Conservation (phyloP, 1,140 invertebrate genomes). For the Nasonia vitripennis region DNA sequence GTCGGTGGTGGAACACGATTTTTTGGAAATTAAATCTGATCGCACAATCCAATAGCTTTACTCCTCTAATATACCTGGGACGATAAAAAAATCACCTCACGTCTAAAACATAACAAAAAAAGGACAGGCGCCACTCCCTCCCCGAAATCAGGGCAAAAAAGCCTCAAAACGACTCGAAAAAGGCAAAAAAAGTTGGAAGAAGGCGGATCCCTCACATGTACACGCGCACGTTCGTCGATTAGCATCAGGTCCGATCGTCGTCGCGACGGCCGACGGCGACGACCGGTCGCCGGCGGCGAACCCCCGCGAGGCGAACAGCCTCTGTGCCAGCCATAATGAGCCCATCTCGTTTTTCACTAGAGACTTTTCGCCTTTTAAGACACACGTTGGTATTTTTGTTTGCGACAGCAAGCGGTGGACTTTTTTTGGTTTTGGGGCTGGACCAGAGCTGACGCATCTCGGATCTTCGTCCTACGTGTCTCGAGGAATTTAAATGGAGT, state of each 20-base stretch:
- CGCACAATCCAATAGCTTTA: too few relatives aligned
- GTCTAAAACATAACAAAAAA: too few relatives aligned
- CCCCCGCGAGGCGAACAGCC: constrained; percentile 58
- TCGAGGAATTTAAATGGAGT: not conserved
- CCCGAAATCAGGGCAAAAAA: constrained; percentile 3
- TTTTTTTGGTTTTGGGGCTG: not conserved
- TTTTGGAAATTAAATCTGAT: too few relatives aligned
- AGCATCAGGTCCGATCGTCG: constrained; percentile 29
- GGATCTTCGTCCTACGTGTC: not conserved
- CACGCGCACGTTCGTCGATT: constrained; percentile 25
- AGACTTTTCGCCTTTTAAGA: constrained; percentile 52
- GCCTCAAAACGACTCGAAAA: not conserved
- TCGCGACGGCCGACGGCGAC: constrained; percentile 56
- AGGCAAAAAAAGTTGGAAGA: not conserved
- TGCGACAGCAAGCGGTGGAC: not conserved
- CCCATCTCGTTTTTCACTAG: constrained; percentile 60
- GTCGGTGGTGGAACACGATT: not conserved
- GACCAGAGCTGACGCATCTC: not conserved
- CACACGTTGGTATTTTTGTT: not conserved
- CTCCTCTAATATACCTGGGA: too few relatives aligned
- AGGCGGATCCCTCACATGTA: constrained; percentile 4
- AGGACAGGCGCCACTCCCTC: too few relatives aligned
- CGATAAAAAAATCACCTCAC: too few relatives aligned
- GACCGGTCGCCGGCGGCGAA: constrained; percentile 54
- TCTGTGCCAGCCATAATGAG: constrained; percentile 69